A percentile compares a stretch with the other conserved stretches of the same genome.
phyloP scores from a whole-genome alignment of 2,797 vertebrate species.

The Leptatherina wallacei region DNA sequence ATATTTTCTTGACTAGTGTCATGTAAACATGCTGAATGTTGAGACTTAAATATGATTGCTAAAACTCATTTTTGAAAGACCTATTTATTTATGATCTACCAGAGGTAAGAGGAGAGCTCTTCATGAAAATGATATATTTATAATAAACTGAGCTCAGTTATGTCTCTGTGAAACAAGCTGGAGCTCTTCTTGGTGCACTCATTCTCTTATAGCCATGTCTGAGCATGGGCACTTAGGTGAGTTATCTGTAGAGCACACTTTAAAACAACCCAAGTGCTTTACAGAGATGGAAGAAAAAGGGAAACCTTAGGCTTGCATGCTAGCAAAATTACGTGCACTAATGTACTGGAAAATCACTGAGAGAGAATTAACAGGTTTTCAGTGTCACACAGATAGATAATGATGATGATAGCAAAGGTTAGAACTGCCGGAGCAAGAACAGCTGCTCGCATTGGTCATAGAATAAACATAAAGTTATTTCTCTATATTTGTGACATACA shows the following conservation, averaged over 20 bases:
- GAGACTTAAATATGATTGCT: neutral
- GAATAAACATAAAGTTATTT: neutral
- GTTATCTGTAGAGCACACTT: slow-evolving; percentile 10
- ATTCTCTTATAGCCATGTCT: neutral
- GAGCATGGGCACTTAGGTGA: neutral
- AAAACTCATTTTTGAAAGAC: neutral
- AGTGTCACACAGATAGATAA: neutral
- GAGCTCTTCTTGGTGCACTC: neutral
- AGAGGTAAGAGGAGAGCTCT: neutral
- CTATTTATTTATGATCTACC: neutral
- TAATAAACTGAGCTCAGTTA: neutral
- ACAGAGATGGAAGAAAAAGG: slow-evolving; percentile 3
- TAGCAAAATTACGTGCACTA: slow-evolving; percentile 1
- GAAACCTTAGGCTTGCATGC: slow-evolving; percentile 7
- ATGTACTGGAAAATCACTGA: neutral
- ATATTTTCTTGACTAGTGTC: neutral
- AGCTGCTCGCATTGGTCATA: neutral
- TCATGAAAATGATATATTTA: neutral
- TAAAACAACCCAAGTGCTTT: slow-evolving; percentile 1
- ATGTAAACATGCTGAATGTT: neutral
- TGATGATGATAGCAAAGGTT: neutral
- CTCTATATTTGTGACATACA: slow-evolving; percentile 6
- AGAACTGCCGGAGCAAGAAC: neutral
- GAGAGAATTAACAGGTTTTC: neutral
- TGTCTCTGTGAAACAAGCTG: neutral